Evolutionary conservation across 1,140 invertebrate genomes (phyloP).

Genomic region (Tetranychus cinnabarinus): DNA sequence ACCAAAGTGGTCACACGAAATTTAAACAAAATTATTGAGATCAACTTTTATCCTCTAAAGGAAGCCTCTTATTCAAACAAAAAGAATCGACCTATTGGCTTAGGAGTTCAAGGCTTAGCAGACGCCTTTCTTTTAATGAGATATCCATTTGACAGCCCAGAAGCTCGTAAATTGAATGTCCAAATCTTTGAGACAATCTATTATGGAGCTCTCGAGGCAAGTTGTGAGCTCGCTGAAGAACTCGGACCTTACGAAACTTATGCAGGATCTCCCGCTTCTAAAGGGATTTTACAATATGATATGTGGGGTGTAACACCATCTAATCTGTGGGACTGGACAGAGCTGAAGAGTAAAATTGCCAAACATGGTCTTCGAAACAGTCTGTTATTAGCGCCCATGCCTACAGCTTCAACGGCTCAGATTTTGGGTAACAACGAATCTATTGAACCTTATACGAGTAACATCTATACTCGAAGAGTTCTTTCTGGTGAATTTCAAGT

Average conservation of each 20-base stretch:
- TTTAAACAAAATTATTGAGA: slow-evolving; percentile 90
- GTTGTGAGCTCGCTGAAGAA: slow-evolving; percentile 75
- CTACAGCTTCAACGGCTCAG: slow-evolving; percentile 94
- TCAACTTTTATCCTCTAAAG: slow-evolving; percentile 82
- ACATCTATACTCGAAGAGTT: slow-evolving; percentile 82
- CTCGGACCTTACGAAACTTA: slow-evolving; percentile 76
- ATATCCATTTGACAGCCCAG: slow-evolving; percentile 52
- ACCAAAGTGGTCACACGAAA: slow-evolving; percentile 73
- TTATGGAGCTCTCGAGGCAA: slow-evolving; percentile 83
- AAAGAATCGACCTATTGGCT: slow-evolving; percentile 76
- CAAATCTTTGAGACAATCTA: slow-evolving; percentile 98
- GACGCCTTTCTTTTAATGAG: slow-evolving; percentile 90
- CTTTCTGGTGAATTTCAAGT: slow-evolving; percentile 71
- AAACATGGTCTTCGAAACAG: slow-evolving; percentile 83
- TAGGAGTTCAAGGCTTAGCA: slow-evolving; percentile 88
- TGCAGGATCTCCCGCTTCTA: slow-evolving; percentile 65
- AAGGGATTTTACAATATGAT: slow-evolving; percentile 91
- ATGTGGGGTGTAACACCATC: slow-evolving; percentile 90
- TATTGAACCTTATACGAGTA: slow-evolving; percentile 92
- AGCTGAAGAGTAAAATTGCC: slow-evolving; percentile 60
- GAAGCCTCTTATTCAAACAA: slow-evolving; percentile 66
- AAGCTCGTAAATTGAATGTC: slow-evolving; percentile 66
- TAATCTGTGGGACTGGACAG: slow-evolving; percentile 66
- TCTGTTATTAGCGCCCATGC: slow-evolving; percentile 87
- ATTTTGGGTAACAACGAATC: slow-evolving; percentile 98